Conservation (phyloP, 2,797 vertebrate species). For the Pogoniulus pusillus region DNA sequence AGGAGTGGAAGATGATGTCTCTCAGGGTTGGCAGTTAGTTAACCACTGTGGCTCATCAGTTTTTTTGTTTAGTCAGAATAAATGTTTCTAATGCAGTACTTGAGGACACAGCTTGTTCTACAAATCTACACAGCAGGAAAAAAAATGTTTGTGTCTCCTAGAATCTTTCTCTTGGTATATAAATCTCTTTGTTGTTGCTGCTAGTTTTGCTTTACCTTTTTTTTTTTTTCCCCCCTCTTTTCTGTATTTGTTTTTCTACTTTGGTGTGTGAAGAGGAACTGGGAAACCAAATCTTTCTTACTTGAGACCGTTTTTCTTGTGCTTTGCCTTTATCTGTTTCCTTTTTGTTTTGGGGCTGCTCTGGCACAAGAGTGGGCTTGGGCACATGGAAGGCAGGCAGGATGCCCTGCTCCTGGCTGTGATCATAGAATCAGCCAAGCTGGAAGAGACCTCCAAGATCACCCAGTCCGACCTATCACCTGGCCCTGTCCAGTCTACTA, state of each 20-base stretch:
- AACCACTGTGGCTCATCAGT: neutral
- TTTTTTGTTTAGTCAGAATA: neutral
- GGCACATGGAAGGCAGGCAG: neutral
- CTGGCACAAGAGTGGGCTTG: neutral
- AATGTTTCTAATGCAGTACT: neutral
- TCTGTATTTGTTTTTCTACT: neutral
- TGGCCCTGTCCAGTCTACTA: too few species aligned
- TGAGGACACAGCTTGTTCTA: neutral
- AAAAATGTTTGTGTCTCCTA: neutral
- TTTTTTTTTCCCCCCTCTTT: too few species aligned
- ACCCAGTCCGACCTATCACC: too few species aligned
- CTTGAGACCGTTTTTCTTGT: neutral
- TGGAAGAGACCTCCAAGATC: too few species aligned
- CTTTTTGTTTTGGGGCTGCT: neutral
- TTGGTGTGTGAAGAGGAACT: neutral
- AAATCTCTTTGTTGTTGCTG: neutral
- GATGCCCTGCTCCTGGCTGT: neutral
- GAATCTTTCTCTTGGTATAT: neutral
- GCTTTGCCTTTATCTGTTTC: neutral
- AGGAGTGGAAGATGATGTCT: neutral
- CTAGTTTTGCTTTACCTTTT: neutral
- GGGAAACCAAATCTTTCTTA: neutral
- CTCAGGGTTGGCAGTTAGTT: neutral
- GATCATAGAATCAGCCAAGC: too few species aligned
- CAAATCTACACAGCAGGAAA: neutral